These are phyloP conservation scores for Orthosia gothica DNA, from an alignment of 2,888 invertebrate genomes.

Conservation along the genomic window DNA sequence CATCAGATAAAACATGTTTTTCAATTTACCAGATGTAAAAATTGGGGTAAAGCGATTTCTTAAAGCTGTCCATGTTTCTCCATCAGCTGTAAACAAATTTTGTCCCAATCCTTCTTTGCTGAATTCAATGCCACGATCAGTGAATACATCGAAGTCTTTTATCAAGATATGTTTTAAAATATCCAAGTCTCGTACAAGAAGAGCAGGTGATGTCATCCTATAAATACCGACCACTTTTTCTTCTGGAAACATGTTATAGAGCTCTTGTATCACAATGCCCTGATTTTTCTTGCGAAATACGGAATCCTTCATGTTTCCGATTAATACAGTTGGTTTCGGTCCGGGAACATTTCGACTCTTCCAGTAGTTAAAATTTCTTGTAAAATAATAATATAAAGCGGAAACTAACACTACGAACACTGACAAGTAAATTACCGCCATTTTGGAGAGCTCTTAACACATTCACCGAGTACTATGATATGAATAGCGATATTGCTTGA, in stretches of 20 bases:
- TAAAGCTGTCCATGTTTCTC: conserved; percentile 76
- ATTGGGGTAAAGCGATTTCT: conserved; percentile 77
- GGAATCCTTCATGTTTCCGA: conserved; percentile 75
- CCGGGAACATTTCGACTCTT: conserved; percentile 72
- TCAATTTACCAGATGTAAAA: conserved; percentile 81
- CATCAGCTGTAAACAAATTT: conserved; percentile 79
- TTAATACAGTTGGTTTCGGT: conserved; percentile 73
- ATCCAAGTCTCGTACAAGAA: conserved; percentile 80
- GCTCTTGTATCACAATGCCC: conserved; percentile 32
- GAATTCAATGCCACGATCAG: conserved; percentile 76
- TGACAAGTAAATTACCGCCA: conserved; percentile 38
- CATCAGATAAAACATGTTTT: conserved; percentile 78
- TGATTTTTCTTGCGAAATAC: conserved; percentile 30
- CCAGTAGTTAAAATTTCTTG: conserved; percentile 78
- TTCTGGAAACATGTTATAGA: conserved; percentile 68
- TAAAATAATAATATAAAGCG: conserved; percentile 72
- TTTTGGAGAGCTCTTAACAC: conserved; percentile 23
- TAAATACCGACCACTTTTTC: conserved; percentile 81
- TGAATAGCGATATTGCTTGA: conserved; percentile 21
- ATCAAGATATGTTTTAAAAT: conserved; percentile 79
- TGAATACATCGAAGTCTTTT: conserved; percentile 79
- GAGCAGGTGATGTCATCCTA: conserved; percentile 74
- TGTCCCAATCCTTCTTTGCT: conserved; percentile 74
- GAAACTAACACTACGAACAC: conserved; percentile 43
- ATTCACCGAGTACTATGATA: background rate